Conservation (phyloP, 1,140 invertebrate genomes). For the Mactra quadrangularis region DNA sequence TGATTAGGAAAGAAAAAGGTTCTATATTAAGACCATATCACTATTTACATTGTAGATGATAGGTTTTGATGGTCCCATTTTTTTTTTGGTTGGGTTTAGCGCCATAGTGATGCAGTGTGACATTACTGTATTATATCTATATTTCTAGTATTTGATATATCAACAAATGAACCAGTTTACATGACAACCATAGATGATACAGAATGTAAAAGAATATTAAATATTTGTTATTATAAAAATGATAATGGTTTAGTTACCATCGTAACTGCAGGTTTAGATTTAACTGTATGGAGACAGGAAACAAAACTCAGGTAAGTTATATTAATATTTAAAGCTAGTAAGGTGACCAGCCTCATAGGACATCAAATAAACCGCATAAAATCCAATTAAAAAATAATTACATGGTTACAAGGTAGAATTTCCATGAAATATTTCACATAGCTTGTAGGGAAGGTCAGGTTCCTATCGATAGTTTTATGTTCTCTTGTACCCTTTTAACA, state of each 20-base stretch:
- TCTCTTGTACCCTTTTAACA: no score
- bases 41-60: no score
- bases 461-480: not conserved
- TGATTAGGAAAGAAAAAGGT: no score
- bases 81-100: no score
- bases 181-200: constrained; percentile 67
- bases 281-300: constrained; percentile 64
- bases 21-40: no score
- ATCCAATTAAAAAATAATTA: not conserved
- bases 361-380: not conserved
- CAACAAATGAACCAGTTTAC: constrained; percentile 61
- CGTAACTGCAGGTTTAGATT: constrained; percentile 64
- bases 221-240: constrained; percentile 44
- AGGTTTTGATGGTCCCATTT: no score
- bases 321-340: not conserved
- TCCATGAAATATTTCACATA: not conserved
- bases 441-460: not conserved
- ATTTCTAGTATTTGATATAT: constrained; percentile 52
- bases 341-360: not conserved
- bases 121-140: no score
- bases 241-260: constrained; percentile 50
- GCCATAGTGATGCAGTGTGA: no score
- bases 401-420: not conserved
- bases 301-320: constrained; percentile 35
- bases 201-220: constrained; percentile 65